These are phyloP conservation scores for Melopsittacus undulatus DNA, from an alignment of 2,797 vertebrate species.

Conservation along the genomic window DNA sequence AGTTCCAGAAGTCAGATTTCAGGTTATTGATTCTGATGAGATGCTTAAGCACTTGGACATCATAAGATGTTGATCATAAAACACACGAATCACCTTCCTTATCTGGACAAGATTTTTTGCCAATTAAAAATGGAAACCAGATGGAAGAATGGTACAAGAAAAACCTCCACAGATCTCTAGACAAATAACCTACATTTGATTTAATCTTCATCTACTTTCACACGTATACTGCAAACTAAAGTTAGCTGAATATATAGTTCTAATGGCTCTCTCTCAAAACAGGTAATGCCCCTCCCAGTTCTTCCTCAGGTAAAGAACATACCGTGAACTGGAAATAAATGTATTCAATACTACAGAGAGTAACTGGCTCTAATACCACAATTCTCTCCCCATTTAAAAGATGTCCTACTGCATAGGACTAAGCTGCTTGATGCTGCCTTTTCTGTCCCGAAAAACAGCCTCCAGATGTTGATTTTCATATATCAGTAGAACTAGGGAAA, in stretches of 20 bases:
- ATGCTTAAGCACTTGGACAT: not conserved
- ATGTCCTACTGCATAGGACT: constrained; percentile 3
- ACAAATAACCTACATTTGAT: not conserved
- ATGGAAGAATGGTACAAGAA: not conserved
- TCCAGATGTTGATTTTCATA: constrained; percentile 58
- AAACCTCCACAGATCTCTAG: not conserved
- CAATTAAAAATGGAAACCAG: not conserved
- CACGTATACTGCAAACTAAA: not conserved
- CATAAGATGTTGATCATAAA: not conserved
- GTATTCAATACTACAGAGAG: not conserved
- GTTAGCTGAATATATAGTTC: not conserved
- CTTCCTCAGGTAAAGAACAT: not conserved
- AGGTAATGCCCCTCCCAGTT: not conserved
- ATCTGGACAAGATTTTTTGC: not conserved
- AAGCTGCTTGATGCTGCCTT: constrained; percentile 25
- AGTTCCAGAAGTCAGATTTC: not conserved
- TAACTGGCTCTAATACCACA: not conserved
- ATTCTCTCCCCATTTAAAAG: not conserved
- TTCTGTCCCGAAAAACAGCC: constrained; percentile 27
- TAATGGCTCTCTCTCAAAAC: not conserved
- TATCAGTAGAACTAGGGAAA: not conserved
- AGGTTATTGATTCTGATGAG: not conserved
- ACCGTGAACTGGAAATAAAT: constrained; percentile 16
- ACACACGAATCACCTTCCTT: not conserved
- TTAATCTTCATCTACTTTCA: not conserved